These are phyloP conservation scores for Cephus runcator DNA, from an alignment of 2,888 invertebrate genomes.

Conservation along the genomic window DNA sequence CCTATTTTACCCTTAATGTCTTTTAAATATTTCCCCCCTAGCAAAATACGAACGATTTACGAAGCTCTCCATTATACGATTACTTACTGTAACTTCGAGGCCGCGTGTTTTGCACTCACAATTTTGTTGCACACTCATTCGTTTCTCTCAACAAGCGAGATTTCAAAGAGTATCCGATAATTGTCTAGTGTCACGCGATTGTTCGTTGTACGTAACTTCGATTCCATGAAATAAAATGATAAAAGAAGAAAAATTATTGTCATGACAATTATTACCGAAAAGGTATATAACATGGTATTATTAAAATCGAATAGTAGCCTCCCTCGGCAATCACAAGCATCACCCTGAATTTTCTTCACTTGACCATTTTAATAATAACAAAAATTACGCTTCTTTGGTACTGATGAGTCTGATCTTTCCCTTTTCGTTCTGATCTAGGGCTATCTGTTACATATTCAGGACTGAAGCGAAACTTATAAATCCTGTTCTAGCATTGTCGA, in stretches of 20 bases:
- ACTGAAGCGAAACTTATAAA: neutral
- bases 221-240: neutral
- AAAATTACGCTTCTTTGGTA: neutral
- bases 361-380: neutral
- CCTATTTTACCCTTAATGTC: constrained; percentile 40
- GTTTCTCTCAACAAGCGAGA: neutral
- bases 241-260: neutral
- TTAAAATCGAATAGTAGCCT: neutral
- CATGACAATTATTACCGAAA: no score
- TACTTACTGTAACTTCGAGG: neutral
- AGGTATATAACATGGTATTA: neutral
- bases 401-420: neutral
- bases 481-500: neutral
- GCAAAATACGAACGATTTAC: constrained; percentile 28
- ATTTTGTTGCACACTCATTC: neutral
- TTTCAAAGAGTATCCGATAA: neutral
- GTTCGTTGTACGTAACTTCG: neutral
- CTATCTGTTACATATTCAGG: neutral
- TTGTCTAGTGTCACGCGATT: neutral
- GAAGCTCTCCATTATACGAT: constrained; percentile 35
- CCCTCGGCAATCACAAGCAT: neutral
- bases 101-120: neutral
- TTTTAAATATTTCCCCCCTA: constrained; percentile 39
- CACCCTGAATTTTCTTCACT: neutral
- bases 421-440: neutral